Conservation (phyloP, 2,113 vertebrate genomes). For the Apistogramma diplotaenia region DNA sequence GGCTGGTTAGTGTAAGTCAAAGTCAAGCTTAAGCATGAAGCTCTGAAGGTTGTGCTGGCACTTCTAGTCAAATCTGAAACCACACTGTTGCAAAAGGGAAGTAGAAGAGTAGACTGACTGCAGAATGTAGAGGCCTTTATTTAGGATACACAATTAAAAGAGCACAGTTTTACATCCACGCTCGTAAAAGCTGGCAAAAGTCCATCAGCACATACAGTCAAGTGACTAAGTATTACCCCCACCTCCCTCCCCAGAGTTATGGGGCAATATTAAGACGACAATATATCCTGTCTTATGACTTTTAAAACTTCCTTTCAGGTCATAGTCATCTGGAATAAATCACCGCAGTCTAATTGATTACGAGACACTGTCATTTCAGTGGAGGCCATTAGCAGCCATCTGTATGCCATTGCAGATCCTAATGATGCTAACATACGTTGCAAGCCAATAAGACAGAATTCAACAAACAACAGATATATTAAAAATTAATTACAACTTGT, state of each 20-base stretch:
- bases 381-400: slow-evolving; percentile 19
- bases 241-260: neutral
- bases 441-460: neutral
- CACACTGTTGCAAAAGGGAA: too few relatives aligned
- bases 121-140: neutral
- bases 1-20: too few relatives aligned
- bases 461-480: neutral
- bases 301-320: neutral
- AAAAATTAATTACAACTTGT: neutral
- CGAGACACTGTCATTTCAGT: neutral
- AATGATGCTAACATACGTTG: neutral
- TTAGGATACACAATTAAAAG: neutral
- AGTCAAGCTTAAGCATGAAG: neutral
- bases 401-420: neutral
- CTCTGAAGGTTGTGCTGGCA: neutral
- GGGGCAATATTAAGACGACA: neutral
- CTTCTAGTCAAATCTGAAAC: neutral
- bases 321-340: neutral
- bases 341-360: neutral
- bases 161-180: neutral
- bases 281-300: neutral
- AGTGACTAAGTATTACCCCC: neutral
- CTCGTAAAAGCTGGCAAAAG: neutral
- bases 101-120: too few relatives aligned
- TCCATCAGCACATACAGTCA: neutral